phyloP scores from a whole-genome alignment of 2,797 vertebrate genomes.

The Sebastes baramenuke region DNA sequence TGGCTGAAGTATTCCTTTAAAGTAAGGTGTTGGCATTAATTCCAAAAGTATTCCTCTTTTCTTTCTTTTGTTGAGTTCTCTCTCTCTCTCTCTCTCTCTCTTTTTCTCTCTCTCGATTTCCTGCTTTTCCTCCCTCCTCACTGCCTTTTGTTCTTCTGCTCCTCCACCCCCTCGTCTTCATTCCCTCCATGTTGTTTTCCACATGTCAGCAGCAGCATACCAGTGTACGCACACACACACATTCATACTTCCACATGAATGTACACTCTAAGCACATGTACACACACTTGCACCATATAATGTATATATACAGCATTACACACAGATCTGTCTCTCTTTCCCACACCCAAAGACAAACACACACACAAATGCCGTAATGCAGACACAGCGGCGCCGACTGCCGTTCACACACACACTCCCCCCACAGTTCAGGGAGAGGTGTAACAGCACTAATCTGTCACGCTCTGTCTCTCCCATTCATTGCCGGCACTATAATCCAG shows the following conservation, averaged over 20 bases:
- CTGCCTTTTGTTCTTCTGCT: not conserved
- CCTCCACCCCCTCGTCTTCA: not conserved
- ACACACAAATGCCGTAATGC: constrained; percentile 10
- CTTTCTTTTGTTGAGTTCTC: not conserved
- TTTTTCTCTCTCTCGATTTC: not conserved
- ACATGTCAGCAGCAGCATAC: constrained; percentile 13
- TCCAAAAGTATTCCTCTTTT: not conserved
- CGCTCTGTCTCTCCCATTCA: constrained; percentile 73
- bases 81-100: not conserved
- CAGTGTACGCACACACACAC: not conserved
- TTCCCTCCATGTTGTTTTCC: constrained; percentile 17
- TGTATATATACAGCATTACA: not conserved
- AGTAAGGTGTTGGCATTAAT: not conserved
- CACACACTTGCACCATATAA: not conserved
- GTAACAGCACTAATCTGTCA: constrained; percentile 74
- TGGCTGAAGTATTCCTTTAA: too few relatives aligned
- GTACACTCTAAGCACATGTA: not conserved
- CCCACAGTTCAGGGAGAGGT: constrained; percentile 56
- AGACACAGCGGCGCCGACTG: constrained; percentile 14
- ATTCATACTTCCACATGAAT: not conserved
- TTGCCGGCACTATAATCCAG: constrained; percentile 76
- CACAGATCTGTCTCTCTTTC: not conserved
- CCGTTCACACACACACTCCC: constrained; percentile 35
- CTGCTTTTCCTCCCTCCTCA: not conserved
- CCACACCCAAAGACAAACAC: not conserved